These are phyloP conservation scores for Drosophila tsacasi DNA, from an alignment of 1,140 invertebrate species.

Conservation along the genomic window DNA sequence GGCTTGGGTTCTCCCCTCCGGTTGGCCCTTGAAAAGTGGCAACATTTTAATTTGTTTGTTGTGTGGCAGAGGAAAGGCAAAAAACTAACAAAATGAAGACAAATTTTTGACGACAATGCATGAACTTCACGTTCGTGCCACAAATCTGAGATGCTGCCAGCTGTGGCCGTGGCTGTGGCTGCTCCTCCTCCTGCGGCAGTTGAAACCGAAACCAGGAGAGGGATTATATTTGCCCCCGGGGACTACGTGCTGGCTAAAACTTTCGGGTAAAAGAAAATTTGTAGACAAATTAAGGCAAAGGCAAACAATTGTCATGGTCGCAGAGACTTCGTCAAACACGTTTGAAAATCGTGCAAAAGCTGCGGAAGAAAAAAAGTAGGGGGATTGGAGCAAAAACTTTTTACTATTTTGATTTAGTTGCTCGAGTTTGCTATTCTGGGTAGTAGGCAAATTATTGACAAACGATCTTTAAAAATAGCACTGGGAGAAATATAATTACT, in stretches of 20 bases:
- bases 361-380: not conserved
- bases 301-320: conserved; percentile 63
- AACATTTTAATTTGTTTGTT: conserved; percentile 77
- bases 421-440: conserved; percentile 9
- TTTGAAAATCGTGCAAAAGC: conserved; percentile 73
- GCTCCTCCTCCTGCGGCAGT: conserved; percentile 33
- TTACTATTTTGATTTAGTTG: conserved; percentile 47
- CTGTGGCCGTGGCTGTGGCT: not conserved
- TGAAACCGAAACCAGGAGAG: conserved; percentile 55
- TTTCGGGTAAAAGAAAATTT: conserved; percentile 64
- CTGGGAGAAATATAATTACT: not conserved
- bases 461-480: conserved; percentile 35
- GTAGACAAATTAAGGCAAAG: conserved; percentile 81
- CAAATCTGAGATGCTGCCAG: conserved; percentile 71
- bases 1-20: not conserved
- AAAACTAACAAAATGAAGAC: conserved; percentile 53
- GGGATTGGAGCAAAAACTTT: conserved; percentile 8
- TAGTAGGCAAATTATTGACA: conserved; percentile 78
- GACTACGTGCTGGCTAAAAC: conserved; percentile 53
- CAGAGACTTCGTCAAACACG: conserved; percentile 62
- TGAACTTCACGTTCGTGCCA: conserved; percentile 82
- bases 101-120: conserved; percentile 79
- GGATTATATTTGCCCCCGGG: conserved; percentile 12
- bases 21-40: conserved; percentile 55
- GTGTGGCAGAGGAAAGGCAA: conserved; percentile 32